phyloP scores from a whole-genome alignment of 2,113 vertebrate species.

The Lampris incognitus region DNA sequence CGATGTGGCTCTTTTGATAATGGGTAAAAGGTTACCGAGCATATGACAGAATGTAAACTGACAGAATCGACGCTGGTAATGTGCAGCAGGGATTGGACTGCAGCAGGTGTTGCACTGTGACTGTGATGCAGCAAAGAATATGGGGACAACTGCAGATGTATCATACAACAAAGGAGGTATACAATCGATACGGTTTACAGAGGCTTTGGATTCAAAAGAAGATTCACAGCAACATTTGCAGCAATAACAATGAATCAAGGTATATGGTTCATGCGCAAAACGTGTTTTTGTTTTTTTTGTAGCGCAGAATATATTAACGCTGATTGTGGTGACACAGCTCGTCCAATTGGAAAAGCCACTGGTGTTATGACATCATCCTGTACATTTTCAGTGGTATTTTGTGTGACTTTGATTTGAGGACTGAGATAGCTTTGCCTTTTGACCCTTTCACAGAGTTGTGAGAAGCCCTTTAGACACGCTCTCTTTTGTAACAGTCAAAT shows the following conservation, averaged over 20 bases:
- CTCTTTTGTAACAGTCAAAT: conserved; percentile 57
- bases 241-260: conserved; percentile 7
- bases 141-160: conserved; percentile 5
- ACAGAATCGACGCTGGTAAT: conserved; percentile 22
- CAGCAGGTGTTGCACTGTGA: conserved; percentile 11
- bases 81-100: conserved; percentile 1
- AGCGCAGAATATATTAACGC: background rate
- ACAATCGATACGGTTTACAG: conserved; percentile 15
- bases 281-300: background rate
- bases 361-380: conserved; percentile 56
- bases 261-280: background rate
- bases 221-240: conserved; percentile 35
- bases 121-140: conserved; percentile 43
- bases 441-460: conserved; percentile 29
- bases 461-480: conserved; percentile 59
- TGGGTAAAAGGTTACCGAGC: background rate
- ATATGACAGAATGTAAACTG: conserved; percentile 12
- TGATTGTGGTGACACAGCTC: background rate
- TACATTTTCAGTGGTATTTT: conserved; percentile 48
- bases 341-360: conserved; percentile 31
- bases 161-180: conserved; percentile 11
- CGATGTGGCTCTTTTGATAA: conserved; percentile 11
- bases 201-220: conserved; percentile 22
- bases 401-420: conserved; percentile 34
- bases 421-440: conserved; percentile 8